Conservation (phyloP, 2,113 vertebrate genomes). For the Chaenocephalus aceratus region DNA sequence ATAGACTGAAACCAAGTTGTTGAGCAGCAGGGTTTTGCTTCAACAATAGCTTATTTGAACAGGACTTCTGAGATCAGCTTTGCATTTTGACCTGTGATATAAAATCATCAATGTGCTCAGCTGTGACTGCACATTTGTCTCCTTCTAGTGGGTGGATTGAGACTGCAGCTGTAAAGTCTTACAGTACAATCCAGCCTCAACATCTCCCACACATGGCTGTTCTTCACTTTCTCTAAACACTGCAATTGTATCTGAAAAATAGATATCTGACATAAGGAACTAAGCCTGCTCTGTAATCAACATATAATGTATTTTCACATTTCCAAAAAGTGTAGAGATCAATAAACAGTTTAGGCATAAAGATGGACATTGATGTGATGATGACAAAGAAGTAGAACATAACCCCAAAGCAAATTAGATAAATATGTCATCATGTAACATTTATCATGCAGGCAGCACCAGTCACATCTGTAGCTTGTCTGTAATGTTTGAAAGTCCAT, state of each 20-base stretch:
- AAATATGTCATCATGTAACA: slow-evolving; percentile 49
- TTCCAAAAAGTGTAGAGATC: slow-evolving; percentile 11
- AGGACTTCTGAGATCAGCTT: slow-evolving; percentile 37
- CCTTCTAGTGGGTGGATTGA: slow-evolving; percentile 64
- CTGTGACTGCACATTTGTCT: slow-evolving; percentile 59
- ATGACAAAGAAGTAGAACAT: slow-evolving; percentile 28
- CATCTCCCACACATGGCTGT: neutral
- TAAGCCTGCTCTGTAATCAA: slow-evolving; percentile 13
- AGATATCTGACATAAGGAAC: slow-evolving; percentile 12
- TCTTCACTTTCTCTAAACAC: slow-evolving; percentile 24
- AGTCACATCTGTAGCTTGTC: slow-evolving; percentile 46
- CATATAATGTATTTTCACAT: slow-evolving; percentile 54
- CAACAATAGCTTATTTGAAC: slow-evolving; percentile 14
- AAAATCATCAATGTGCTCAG: slow-evolving; percentile 22
- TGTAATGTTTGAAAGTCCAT: slow-evolving; percentile 22
- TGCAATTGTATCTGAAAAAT: slow-evolving; percentile 37
- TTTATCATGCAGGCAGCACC: slow-evolving; percentile 72
- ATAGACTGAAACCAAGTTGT: slow-evolving; percentile 18
- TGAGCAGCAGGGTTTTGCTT: slow-evolving; percentile 16
- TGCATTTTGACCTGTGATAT: slow-evolving; percentile 20
- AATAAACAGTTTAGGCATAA: slow-evolving; percentile 43
- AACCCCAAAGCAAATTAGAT: slow-evolving; percentile 46
- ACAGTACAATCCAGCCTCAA: neutral
- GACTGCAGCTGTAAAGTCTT: slow-evolving; percentile 17
- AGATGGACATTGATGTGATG: slow-evolving; percentile 23